Evolutionary conservation across 2,888 invertebrate species (phyloP).

Genomic region (Dione juno): DNA sequence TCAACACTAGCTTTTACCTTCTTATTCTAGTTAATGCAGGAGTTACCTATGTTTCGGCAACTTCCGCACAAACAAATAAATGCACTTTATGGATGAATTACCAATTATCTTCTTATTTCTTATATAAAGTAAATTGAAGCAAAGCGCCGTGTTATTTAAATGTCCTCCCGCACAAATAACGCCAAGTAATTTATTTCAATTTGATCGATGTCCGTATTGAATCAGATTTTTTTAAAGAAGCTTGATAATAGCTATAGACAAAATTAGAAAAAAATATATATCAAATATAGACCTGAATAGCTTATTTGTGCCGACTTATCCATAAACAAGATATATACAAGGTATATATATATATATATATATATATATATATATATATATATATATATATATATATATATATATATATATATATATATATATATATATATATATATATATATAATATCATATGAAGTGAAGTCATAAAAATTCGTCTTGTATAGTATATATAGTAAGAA

Average conservation of each 20-base stretch:
- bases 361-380: too few species aligned
- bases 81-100: background rate
- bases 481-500: too few species aligned
- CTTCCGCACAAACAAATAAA: too few species aligned
- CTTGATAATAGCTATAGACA: background rate
- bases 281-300: background rate
- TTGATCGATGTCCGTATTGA: conserved; percentile 39
- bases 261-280: background rate
- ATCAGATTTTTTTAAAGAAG: conserved; percentile 28
- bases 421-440: too few species aligned
- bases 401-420: too few species aligned
- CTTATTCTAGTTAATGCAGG: background rate
- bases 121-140: conserved; percentile 28
- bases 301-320: background rate
- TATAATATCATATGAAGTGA: too few species aligned
- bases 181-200: conserved; percentile 36
- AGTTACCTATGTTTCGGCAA: too few species aligned
- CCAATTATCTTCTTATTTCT: background rate
- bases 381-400: too few species aligned
- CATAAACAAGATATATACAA: background rate
- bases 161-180: conserved; percentile 36
- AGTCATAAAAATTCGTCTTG: too few species aligned
- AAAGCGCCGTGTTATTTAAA: conserved; percentile 39
- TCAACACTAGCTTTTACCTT: too few species aligned
- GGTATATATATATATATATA: too few species aligned